These are phyloP conservation scores for Origma solitaria DNA, from an alignment of 2,113 vertebrate species.

Conservation along the genomic window DNA sequence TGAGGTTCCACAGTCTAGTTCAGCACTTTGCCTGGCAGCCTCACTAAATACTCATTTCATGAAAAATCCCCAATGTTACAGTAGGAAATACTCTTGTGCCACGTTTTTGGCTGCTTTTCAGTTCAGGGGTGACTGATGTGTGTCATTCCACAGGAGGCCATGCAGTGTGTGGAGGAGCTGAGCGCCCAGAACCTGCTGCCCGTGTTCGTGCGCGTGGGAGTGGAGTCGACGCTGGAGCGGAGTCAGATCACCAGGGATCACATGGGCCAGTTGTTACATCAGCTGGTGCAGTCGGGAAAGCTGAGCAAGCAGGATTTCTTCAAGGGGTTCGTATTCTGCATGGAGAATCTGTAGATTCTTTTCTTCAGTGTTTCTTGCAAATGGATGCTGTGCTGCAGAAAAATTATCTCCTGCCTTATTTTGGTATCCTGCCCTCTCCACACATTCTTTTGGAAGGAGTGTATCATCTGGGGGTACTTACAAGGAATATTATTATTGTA, in stretches of 20 bases:
- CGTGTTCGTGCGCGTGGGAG: slow-evolving; percentile 86
- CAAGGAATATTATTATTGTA: neutral
- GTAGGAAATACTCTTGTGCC: neutral
- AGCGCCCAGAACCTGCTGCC: slow-evolving; percentile 76
- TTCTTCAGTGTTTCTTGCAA: neutral
- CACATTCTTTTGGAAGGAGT: neutral
- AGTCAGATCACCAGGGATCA: slow-evolving; percentile 95
- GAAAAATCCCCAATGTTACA: accelerated
- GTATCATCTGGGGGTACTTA: neutral
- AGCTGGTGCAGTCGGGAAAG: slow-evolving; percentile 83
- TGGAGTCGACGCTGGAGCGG: slow-evolving; percentile 93
- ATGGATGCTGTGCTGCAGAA: neutral
- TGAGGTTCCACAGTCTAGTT: neutral
- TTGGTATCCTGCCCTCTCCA: neutral
- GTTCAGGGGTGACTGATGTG: neutral
- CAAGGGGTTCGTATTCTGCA: slow-evolving; percentile 82
- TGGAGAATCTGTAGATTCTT: accelerated
- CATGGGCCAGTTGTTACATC: slow-evolving; percentile 90
- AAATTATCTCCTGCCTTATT: neutral
- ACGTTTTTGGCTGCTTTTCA: accelerated
- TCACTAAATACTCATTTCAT: neutral
- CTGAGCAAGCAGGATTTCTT: slow-evolving; percentile 87
- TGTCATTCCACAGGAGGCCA: slow-evolving; percentile 80
- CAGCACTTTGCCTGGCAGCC: neutral
- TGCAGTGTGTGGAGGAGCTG: slow-evolving; percentile 93